Base-by-base conservation (phyloP, 2,888 invertebrate species). In the Lasioglossum marginatum region DNA sequence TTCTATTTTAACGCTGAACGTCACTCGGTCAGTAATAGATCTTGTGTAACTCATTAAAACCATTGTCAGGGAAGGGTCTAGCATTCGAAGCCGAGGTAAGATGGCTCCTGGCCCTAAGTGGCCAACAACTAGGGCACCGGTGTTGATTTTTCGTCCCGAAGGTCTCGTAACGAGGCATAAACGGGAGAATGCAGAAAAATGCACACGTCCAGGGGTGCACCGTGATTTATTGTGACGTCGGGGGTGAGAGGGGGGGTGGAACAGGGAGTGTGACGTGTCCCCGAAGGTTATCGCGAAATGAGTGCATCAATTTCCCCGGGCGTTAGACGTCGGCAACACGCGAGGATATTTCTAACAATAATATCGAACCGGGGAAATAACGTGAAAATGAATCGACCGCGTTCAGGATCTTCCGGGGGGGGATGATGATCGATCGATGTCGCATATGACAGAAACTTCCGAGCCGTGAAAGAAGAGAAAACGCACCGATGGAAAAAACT, bases 211-310 rank as follows among this genome's bases (percentile, higher is more conserved):
- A 79, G 83, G 63, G 12, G 68, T 43, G 75, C n/a, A 63, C 34
- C 23, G 77, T 79, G 82, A 87, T 82, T 85, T 80, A 87, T 79
- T 4, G 77, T 16, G 27, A 40, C n/a, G 37, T n/a, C 31, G 52
- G n/a, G 2, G 27, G 78, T n/a, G 52, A 14, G 48, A 40, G 45
- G 19, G 2, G 2, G 1, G n/a, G 72, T 34, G 52, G 14, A 68
- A 40, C 37, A 34, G 43, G 80, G 37, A 16, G 71, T 27, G 48
- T 27, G 68, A 63, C 76, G 77, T 52, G 63, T 83, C 68, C 72
- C 72, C 86, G 79, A 79, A 85, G 86, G 88, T 89, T 89, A 89
- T 89, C 89, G 81, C 45, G 27, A 57, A 52, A 31, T n/a, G 74
- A 43, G 37, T 72, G 48, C 81, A 73, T 82, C 77, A 76, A 79